Evolutionary conservation across 1,140 invertebrate species (phyloP), one percentile per base, ranked within the genome.

Genomic region (Lordiphosa mommai): DNA sequence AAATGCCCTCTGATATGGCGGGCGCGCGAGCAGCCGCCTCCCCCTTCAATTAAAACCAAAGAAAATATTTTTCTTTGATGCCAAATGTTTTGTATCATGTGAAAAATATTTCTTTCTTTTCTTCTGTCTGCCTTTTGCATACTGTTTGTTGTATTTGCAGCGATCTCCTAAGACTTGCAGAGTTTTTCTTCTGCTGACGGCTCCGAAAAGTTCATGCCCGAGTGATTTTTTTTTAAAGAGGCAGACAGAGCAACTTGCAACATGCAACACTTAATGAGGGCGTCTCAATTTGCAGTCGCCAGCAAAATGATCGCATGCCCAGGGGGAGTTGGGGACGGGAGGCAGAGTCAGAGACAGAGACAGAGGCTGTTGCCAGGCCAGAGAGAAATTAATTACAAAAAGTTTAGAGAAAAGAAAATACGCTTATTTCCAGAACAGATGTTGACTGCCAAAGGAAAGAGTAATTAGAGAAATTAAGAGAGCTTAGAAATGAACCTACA

Each of bases 201-300:
- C 64, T 40, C 58, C 56, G 49, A 61, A 51, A 68, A 82, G 76
- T 80, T 80, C 77, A 80, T 71, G 76, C 71, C 58, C 76, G 77
- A 82, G 61, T 82, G 76, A 84, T 74, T 82, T 76, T 58, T 44
- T 61, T 57, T 60, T 60, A 44, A 43, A 61, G 59, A 59, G 50
- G 57, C 68, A 47, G 38, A 55, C 33, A 34, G 57, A 40, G 17
- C 51, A 30, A 48, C 51, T 46, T 47, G 27, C 44, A 30, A 47
- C 76, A 82, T 82, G 76, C 76, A 82, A 82, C 76, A 76, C 72
- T 84, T 84, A 82, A 84, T 82, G 77, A 82, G 72, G 77, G 76
- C 77, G 71, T 80, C 76, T 68, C 64, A 57, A 68, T 68, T 68
- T 66, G 53, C 71, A 74, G 51, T 72, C 61, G 55, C 60, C 46